A percentile compares a stretch with the other conserved stretches of the same genome.
phyloP scores from a whole-genome alignment of 2,888 invertebrate species.

The Thereva nobilitata region DNA sequence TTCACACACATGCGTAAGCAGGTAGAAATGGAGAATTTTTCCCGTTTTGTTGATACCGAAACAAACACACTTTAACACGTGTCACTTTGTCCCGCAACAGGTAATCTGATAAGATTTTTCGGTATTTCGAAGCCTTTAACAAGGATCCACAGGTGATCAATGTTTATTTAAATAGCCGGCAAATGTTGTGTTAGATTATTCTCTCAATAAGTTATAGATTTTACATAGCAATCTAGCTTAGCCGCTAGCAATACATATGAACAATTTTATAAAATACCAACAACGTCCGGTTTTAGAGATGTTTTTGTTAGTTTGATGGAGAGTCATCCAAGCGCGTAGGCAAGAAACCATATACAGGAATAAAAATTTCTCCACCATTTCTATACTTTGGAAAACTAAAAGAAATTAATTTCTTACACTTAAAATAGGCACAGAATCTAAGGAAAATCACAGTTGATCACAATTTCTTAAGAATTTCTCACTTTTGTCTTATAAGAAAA shows the following conservation, averaged over 20 bases:
- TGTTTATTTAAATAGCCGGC: slow-evolving; percentile 3
- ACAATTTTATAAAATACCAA: slow-evolving; percentile 18
- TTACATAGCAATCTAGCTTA: too few species aligned
- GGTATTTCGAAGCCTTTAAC: slow-evolving; percentile 10
- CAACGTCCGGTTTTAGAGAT: slow-evolving; percentile 23
- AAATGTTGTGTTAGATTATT: slow-evolving; percentile 12
- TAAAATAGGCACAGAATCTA: not conserved
- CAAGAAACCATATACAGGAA: slow-evolving; percentile 24
- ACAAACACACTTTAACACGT: slow-evolving; percentile 40
- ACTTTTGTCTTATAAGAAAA: too few species aligned
- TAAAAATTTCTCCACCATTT: slow-evolving; percentile 5
- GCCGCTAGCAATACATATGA: not conserved
- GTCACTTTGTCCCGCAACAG: slow-evolving; percentile 38
- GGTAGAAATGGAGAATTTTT: too few species aligned
- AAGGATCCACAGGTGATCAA: slow-evolving; percentile 19
- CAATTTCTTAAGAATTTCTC: too few species aligned
- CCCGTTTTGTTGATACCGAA: slow-evolving; percentile 2
- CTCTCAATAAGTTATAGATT: not conserved
- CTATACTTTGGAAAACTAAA: not conserved
- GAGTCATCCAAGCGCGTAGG: slow-evolving; percentile 34
- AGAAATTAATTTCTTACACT: slow-evolving; percentile 16
- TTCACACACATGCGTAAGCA: too few species aligned
- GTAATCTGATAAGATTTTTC: slow-evolving; percentile 9
- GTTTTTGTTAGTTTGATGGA: slow-evolving; percentile 26
- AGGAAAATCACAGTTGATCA: too few species aligned